Evolutionary conservation across 2,797 vertebrate species (phyloP), one percentile per base, ranked within the genome.

Genomic region (Thripadectes ignobilis): DNA sequence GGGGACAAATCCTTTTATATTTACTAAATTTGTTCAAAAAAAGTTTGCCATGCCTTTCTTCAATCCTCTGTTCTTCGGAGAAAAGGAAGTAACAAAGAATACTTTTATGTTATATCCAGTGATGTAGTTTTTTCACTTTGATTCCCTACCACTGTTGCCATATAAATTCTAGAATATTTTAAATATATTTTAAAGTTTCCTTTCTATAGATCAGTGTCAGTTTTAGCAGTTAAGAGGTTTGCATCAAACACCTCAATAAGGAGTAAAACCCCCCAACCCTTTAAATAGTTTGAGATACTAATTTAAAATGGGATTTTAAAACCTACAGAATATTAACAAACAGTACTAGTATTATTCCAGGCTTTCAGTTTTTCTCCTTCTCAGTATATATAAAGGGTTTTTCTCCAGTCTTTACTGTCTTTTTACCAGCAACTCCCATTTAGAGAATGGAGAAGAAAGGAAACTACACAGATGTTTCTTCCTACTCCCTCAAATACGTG

Each of bases 401-500:
- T 65, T 9, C 20, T 71, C 15, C 26, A 39, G 36, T 27, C 5
- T 23, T 86, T 39, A 23, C 20, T 39, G 34, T n/a, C 39, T 65
- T 87, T 72, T 49, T 4, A 17, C 51, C 34, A 49, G 41, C 26
- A 79, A 38, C 55, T 91, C 41, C 21, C 54, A 46, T 38, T 88
- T 62, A 62, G 62, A 76, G 14, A 55, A 72, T 15, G 14, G 38
- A 81, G n/a, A 57, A 36, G 68, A 83, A 79, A 73, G 29, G 20
- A 71, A 92, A 67, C 23, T 69, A 75, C 24, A 18, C 24, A 3
- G 7, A 12, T 17, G 6, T 36, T 23, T 57, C 36, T 36, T 55
- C 8, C 29, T 45, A 27, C 4, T 12, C 3, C 7, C 4, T 19
- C 11, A 20, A 58, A 63, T 32, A 51, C 3, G 24, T 0, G 0